Evolutionary conservation across 1,140 invertebrate genomes (phyloP).

Genomic region (Papilio glaucus): DNA sequence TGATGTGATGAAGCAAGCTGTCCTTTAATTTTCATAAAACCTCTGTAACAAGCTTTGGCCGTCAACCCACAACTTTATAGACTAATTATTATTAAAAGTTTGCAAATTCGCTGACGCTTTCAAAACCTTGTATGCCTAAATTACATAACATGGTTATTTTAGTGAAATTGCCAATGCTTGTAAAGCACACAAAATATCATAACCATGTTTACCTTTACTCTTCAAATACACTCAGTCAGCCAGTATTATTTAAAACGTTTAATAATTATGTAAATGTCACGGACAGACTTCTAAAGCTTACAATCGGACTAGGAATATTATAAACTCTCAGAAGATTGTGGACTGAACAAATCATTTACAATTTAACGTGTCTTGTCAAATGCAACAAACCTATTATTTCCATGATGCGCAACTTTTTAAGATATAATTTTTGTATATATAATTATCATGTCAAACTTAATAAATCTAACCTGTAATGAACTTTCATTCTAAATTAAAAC

Average conservation of each 20-base stretch:
- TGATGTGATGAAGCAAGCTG: constrained; percentile 15
- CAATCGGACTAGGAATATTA: no score
- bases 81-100: constrained; percentile 39
- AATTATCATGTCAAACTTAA: no score
- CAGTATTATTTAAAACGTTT: neutral
- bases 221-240: neutral
- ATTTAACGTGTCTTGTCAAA: no score
- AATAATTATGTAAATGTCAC: no score
- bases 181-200: neutral
- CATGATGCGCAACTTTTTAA: no score
- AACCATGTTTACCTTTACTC: neutral
- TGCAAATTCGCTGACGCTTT: constrained; percentile 15
- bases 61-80: constrained; percentile 32
- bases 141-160: constrained; percentile 20
- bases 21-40: constrained; percentile 35
- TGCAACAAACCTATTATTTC: no score
- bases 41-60: constrained; percentile 27
- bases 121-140: constrained; percentile 30
- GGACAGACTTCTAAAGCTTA: no score
- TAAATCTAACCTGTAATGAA: no score
- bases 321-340: no score
- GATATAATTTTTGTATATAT: no score
- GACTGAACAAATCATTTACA: no score
- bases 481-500: no score
- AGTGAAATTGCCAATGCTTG: constrained; percentile 17